phyloP scores from a whole-genome alignment of 2,797 vertebrate species.

The Xiphorhynchus erythropygius region DNA sequence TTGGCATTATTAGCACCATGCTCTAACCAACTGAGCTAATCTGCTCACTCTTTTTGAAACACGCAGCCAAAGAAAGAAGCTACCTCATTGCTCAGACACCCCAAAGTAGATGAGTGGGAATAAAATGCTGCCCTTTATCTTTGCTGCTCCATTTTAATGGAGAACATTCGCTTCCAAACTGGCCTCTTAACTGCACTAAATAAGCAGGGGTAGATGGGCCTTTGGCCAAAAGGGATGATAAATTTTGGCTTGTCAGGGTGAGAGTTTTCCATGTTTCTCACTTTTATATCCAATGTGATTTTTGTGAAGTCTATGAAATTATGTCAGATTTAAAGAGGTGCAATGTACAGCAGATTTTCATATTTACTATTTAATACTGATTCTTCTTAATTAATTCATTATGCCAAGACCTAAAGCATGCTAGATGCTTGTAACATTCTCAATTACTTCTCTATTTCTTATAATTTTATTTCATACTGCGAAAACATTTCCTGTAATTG shows the following conservation, averaged over 20 bases:
- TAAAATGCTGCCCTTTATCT: neutral
- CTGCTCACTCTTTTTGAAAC: neutral
- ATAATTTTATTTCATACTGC: conserved; percentile 33
- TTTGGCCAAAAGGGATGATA: neutral
- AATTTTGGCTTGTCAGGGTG: neutral
- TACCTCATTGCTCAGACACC: neutral
- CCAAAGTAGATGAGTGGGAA: neutral
- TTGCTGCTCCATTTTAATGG: neutral
- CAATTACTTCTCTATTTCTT: conserved; percentile 38
- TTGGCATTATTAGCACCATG: neutral
- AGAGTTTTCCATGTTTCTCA: neutral
- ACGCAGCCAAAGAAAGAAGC: neutral
- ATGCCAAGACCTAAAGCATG: conserved; percentile 19
- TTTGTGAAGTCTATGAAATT: conserved; percentile 10
- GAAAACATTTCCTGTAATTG: conserved; percentile 57
- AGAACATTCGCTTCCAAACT: neutral
- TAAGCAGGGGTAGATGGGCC: neutral
- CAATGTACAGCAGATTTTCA: conserved; percentile 5
- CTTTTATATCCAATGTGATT: conserved; percentile 16
- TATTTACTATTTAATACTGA: conserved; percentile 10
- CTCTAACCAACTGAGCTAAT: neutral
- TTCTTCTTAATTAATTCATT: conserved; percentile 39
- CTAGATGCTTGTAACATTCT: conserved; percentile 15
- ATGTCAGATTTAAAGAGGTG: conserved; percentile 6
- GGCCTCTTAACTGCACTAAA: neutral